A percentile compares a stretch with the other conserved stretches of the same genome.
phyloP scores from a whole-genome alignment of 2,888 invertebrate genomes.

The Drosophila neotestacea region DNA sequence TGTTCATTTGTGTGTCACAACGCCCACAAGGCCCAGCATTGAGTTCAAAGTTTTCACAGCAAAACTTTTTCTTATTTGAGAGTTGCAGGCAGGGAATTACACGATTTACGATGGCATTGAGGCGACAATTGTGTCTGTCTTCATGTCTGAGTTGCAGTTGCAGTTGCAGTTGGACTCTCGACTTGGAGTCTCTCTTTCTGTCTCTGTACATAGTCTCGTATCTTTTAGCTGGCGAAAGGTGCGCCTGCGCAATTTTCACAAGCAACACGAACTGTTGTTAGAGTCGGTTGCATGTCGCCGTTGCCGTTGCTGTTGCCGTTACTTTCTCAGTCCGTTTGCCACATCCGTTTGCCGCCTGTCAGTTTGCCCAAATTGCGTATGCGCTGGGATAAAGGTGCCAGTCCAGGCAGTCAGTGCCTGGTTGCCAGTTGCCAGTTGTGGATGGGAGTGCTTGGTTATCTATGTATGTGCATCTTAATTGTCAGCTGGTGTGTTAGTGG shows the following conservation, averaged over 20 bases:
- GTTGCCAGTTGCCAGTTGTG: constrained; percentile 28
- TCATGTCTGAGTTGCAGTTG: constrained; percentile 1
- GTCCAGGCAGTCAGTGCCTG: constrained; percentile 22
- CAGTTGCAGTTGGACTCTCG: not conserved
- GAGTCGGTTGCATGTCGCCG: constrained; percentile 68
- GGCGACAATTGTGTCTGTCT: constrained; percentile 71
- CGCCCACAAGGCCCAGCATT: constrained; percentile 71
- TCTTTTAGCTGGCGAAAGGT: constrained; percentile 67
- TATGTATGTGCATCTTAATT: constrained; percentile 81
- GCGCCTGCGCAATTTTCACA: constrained; percentile 75
- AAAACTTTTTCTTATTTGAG: constrained; percentile 35
- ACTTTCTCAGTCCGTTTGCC: constrained; percentile 66
- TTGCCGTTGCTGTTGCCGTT: constrained; percentile 51
- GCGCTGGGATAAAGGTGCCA: constrained; percentile 70
- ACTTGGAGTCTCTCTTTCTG: not conserved
- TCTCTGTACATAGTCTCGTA: constrained; percentile 8
- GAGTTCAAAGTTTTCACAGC: constrained; percentile 71
- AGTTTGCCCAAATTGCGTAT: constrained; percentile 77
- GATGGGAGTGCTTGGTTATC: constrained; percentile 56
- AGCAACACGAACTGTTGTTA: constrained; percentile 67
- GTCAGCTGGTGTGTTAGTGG: constrained; percentile 77
- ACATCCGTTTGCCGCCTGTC: constrained; percentile 74
- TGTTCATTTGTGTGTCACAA: constrained; percentile 26
- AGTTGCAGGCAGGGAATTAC: constrained; percentile 60
- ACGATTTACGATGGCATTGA: constrained; percentile 73